Conservation (phyloP, 2,113 vertebrate genomes). For the Vimba vimba region DNA sequence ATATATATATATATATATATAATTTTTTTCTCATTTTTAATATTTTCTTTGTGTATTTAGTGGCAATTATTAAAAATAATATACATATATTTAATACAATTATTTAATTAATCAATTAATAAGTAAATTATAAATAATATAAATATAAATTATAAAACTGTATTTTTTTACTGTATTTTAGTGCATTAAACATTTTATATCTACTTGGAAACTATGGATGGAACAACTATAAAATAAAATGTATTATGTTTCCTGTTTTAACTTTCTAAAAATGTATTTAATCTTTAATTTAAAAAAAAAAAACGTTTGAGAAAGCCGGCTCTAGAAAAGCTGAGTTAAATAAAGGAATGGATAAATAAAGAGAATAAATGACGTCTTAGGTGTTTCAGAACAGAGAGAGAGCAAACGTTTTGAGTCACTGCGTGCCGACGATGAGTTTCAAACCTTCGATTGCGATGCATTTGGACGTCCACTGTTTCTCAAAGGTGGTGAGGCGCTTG, state of each 20-base stretch:
- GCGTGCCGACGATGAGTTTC: not conserved
- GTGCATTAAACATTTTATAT: not conserved
- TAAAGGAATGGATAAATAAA: not conserved
- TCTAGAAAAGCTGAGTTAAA: not conserved
- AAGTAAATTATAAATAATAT: not conserved
- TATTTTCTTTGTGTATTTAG: not conserved
- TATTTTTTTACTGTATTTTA: not conserved
- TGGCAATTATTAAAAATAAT: too few species aligned
- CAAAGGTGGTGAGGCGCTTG: conserved; percentile 94
- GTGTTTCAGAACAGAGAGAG: not conserved
- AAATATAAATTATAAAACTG: not conserved
- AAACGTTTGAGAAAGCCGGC: not conserved
- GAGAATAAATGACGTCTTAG: not conserved
- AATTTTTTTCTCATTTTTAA: too few species aligned
- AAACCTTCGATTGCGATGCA: conserved; percentile 98
- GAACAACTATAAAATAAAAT: not conserved
- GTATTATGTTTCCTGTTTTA: not conserved
- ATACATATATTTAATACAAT: not conserved
- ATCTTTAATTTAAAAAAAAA: not conserved
- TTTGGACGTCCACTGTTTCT: conserved; percentile 99
- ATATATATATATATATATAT: too few species aligned
- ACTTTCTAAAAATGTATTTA: not conserved
- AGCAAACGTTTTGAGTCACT: not conserved
- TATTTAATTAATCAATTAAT: not conserved
- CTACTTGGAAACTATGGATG: not conserved